Evolutionary conservation across 2,113 vertebrate species (phyloP), one percentile per base, ranked within the genome.

Genomic region (Turdus rufiventris): DNA sequence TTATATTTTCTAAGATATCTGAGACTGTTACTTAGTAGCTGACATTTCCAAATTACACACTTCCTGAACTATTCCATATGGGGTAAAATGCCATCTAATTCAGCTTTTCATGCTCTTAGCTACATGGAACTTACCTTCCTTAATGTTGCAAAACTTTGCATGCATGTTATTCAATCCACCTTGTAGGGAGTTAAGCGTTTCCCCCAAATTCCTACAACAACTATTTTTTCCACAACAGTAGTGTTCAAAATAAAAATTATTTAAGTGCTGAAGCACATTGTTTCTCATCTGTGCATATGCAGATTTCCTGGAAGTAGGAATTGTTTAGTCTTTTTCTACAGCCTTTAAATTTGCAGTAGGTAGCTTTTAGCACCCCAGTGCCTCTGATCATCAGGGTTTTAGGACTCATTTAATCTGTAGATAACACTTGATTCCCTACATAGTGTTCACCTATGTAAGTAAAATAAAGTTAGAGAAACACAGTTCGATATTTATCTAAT

Each of bases 41-140:
- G 87, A 94, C 86, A 93, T 93, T 96, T 95, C 77, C 79, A 80
- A 92, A 95, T 86, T 75, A 81, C 72, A 77, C 56, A 73, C 34
- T 36, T 85, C 33, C 91, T 78, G 57, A 85, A 81, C 73, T 78
- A 67, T 81, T 91, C 80, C 77, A 51, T 42, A 53, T 26, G 50
- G 40, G 68, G 57, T 45, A 84, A 95, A 91, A 95, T 42, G 65
- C 53, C 65, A 96, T 25, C 65, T 68, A 71, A 85, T 75, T 60
- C 84, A 68, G 70, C 28, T 81, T 85, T 65, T 50, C 65, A 14
- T 34, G 63, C 63, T 84, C 48, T 56, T 31, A 67, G 53, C 47
- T 89, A 67, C 1, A 0, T 15, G 36, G 31, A 94, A 78, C 76
- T 86, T 67, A 43, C 18, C 9, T 42, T 57, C 15, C 43, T 51